phyloP scores from a whole-genome alignment of 2,888 invertebrate genomes.

The Andrena haemorrhoa region DNA sequence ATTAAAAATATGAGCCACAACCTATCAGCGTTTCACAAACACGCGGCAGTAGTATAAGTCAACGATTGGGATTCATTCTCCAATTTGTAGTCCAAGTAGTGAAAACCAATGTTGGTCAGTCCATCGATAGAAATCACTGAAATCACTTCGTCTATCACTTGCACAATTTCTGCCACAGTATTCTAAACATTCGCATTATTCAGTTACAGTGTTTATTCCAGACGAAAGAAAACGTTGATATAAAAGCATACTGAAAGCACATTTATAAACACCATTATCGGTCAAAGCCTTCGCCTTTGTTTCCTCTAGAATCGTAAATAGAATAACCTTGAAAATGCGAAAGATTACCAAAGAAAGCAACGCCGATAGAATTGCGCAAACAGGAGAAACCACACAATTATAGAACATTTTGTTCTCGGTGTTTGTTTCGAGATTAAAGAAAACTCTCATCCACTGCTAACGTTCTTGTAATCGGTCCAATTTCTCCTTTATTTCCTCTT shows the following conservation, averaged over 20 bases:
- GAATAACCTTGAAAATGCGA: neutral
- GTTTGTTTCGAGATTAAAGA: conserved; percentile 12
- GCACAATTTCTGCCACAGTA: no score
- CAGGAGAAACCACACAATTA: neutral
- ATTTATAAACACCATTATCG: neutral
- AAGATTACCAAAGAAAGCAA: neutral
- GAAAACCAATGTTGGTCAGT: neutral
- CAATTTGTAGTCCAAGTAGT: neutral
- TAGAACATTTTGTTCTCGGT: neutral
- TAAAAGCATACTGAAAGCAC: neutral
- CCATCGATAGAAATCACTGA: neutral
- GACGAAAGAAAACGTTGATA: neutral
- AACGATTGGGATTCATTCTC: neutral
- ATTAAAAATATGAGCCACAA: no score
- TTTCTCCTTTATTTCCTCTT: neutral
- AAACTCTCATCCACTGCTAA: neutral
- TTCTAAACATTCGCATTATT: neutral
- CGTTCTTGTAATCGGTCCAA: neutral
- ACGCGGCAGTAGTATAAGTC: neutral
- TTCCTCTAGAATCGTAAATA: neutral
- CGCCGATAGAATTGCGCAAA: neutral
- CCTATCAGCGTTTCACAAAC: neutral
- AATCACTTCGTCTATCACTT: no score
- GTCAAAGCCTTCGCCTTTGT: neutral
- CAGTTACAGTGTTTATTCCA: neutral